Evolutionary conservation across 2,888 invertebrate genomes (phyloP).

Genomic region (Acanthosoma haemorrhoidale): DNA sequence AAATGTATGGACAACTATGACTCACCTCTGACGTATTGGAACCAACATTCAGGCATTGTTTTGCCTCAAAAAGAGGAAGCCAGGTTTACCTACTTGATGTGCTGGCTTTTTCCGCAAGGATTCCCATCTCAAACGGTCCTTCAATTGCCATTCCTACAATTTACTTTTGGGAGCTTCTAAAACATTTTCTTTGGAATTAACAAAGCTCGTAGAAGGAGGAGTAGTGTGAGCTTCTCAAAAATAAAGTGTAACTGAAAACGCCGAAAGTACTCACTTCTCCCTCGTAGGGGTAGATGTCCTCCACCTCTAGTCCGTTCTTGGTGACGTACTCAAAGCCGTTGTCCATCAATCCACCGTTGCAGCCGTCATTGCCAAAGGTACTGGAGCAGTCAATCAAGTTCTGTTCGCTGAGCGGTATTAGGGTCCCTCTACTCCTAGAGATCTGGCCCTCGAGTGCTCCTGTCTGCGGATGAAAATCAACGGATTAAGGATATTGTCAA

Average conservation of each 20-base stretch:
- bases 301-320: constrained; percentile 53
- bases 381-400: constrained; percentile 24
- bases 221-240: not conserved
- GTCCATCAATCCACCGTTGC: constrained; percentile 48
- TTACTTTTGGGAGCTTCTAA: too few relatives aligned
- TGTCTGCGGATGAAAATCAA: constrained; percentile 47
- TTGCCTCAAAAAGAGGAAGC: too few relatives aligned
- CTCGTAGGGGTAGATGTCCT: constrained; percentile 52
- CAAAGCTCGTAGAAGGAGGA: too few relatives aligned
- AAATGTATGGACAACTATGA: too few relatives aligned
- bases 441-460: constrained; percentile 55
- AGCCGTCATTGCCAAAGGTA: constrained; percentile 47
- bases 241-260: not conserved
- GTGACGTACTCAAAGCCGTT: constrained; percentile 50
- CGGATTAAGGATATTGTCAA: not conserved
- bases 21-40: too few relatives aligned
- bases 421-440: constrained; percentile 48
- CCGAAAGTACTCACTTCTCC: not conserved
- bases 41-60: too few relatives aligned
- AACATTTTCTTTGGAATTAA: too few relatives aligned
- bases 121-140: too few relatives aligned
- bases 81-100: too few relatives aligned
- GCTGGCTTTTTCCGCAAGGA: too few relatives aligned
- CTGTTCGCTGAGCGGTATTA: constrained; percentile 53
- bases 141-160: too few relatives aligned